phyloP scores from a whole-genome alignment of 2,888 invertebrate species.

The Drosophila borealis region DNA sequence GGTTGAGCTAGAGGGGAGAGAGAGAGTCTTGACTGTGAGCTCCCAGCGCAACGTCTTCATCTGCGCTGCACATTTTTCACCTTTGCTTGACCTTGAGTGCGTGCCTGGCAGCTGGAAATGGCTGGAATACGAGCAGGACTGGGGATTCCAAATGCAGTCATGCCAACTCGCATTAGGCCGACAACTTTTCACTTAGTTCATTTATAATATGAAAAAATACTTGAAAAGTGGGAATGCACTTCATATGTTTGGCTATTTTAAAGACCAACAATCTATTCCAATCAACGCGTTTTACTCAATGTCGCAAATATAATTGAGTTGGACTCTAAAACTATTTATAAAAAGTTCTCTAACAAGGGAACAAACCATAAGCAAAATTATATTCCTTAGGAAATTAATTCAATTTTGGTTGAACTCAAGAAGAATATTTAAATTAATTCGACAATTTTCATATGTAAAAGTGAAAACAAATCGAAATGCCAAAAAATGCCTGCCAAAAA shows the following conservation, averaged over 20 bases:
- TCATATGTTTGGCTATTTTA: constrained; percentile 7
- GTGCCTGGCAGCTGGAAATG: constrained; percentile 56
- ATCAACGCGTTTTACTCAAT: constrained; percentile 28
- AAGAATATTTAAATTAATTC: too few relatives aligned
- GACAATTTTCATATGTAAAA: too few relatives aligned
- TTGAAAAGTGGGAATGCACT: constrained; percentile 5
- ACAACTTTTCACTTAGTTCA: constrained; percentile 63
- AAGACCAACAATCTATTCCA: constrained; percentile 33
- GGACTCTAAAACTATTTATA: neutral
- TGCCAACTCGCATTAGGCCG: constrained; percentile 49
- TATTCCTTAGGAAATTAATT: too few relatives aligned
- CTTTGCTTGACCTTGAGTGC: constrained; percentile 75
- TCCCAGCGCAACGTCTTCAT: constrained; percentile 44
- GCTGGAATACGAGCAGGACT: constrained; percentile 5
- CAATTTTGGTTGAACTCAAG: too few relatives aligned
- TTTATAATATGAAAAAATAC: constrained; percentile 44
- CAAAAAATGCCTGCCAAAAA: too few relatives aligned
- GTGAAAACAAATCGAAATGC: neutral
- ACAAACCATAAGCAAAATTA: too few relatives aligned
- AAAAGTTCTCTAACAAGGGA: too few relatives aligned
- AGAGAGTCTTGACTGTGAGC: constrained; percentile 16
- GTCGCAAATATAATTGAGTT: neutral
- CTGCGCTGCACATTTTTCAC: constrained; percentile 76
- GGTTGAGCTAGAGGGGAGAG: constrained; percentile 32
- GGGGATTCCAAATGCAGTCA: constrained; percentile 30